Evolutionary conservation across 2,888 invertebrate species (phyloP), one percentile per base, ranked within the genome.

Genomic region (Blastobasis lacticolella): DNA sequence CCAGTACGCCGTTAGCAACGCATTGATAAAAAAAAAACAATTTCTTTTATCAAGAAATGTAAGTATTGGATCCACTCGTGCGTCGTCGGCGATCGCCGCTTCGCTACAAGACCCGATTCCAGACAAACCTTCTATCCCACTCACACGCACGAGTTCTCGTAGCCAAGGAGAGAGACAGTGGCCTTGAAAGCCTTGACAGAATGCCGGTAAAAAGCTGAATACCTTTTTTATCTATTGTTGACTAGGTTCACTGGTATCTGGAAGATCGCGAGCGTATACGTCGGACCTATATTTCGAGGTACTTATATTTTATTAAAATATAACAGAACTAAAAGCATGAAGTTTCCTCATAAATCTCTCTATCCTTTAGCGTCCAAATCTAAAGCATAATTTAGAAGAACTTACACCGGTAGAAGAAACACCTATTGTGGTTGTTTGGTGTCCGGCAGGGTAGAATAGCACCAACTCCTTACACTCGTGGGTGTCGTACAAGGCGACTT

Each of bases 51-150:
- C 58, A 55, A 52, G 46, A 54, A 58, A 58, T 56, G 63, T 60
- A 51, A 49, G 64, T 60, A 61, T 53, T 63, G 46, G 57, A 65
- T 52, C 66, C 74, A 64, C 60, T 78, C 81, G 81, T 81, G 79
- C 79, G 75, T 69, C 67, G 65, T 72, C 66, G 63, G 52, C 63
- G 68, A 69, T 68, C 60, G 70, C 64, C 65, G 65, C 66, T 61
- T 59, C 60, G 60, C 64, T 65, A 69, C 66, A 53, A 65, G 57
- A 57, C 57, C 57, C 59, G 51, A 55, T 62, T 60, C 59, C 58
- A 62, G 62, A 60, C 60, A 64, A 58, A 54, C 64, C 53, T 41
- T 71, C 72, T 63, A 60, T 56, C 47, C 69, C 63, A 7, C 56
- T 52, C 60, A 37, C 40, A 38, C 46, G 51, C 5, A 4, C 52